Evolutionary conservation across 1,140 invertebrate species (phyloP).

Genomic region (Thaumetopoea pityocampa): DNA sequence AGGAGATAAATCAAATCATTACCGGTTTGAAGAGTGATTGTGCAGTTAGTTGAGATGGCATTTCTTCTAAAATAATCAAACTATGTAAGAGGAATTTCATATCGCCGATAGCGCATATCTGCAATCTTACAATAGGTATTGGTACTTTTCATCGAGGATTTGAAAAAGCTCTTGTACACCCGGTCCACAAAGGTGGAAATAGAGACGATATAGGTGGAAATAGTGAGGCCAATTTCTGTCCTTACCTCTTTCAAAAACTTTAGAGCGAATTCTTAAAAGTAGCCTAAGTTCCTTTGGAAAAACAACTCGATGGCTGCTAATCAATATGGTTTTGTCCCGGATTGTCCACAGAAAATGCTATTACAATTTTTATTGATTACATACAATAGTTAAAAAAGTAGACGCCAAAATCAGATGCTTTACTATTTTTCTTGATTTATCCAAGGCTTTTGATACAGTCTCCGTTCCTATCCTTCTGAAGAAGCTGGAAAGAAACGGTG

Average conservation of each 20-base stretch:
- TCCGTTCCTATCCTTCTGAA: slow-evolving; percentile 5
- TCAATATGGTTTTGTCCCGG: slow-evolving; percentile 32
- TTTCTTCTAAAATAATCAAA: slow-evolving; percentile 10
- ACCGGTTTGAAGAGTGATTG: slow-evolving; percentile 2
- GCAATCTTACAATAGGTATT: slow-evolving; percentile 14
- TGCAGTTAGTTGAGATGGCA: slow-evolving; percentile 13
- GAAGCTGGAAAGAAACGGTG: slow-evolving; percentile 3
- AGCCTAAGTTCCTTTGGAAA: slow-evolving; percentile 23
- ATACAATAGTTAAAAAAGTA: slow-evolving; percentile 5
- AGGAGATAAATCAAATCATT: slow-evolving; percentile 10
- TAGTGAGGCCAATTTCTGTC: slow-evolving; percentile 35
- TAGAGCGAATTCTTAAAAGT: slow-evolving; percentile 36
- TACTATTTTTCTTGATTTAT: slow-evolving; percentile 1
- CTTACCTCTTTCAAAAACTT: slow-evolving; percentile 34
- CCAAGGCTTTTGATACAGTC: slow-evolving; percentile 6
- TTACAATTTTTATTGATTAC: slow-evolving; percentile 7
- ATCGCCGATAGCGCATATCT: slow-evolving; percentile 11
- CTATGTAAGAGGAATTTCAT: background rate
- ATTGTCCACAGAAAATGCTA: slow-evolving; percentile 25
- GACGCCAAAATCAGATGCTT: slow-evolving; percentile 11
- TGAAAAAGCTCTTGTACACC: slow-evolving; percentile 30
- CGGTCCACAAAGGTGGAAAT: slow-evolving; percentile 28
- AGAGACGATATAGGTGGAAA: slow-evolving; percentile 23
- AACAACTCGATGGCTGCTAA: slow-evolving; percentile 22
- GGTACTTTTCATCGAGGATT: slow-evolving; percentile 22